Percentiles rank a stretch among this genome's conserved stretches.
Conservation (phyloP, 92 coral and sea anemone genomes). For the Palythoa caribaeorum region DNA sequence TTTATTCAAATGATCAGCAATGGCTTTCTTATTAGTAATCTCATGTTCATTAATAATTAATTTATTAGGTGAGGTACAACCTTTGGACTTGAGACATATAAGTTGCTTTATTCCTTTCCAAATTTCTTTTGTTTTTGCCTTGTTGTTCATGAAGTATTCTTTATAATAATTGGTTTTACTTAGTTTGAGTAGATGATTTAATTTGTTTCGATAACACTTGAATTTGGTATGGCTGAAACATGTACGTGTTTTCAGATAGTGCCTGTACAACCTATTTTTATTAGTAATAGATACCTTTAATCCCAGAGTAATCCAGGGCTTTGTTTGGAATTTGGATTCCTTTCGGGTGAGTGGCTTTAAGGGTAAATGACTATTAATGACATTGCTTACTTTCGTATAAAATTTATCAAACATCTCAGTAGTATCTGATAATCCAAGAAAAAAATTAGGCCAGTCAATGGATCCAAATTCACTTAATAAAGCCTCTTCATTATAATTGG, state of each 20-base stretch:
- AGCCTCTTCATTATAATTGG: constrained; percentile 46
- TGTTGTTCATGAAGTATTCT: constrained; percentile 28
- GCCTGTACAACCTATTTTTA: constrained; percentile 55
- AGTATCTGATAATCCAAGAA: constrained; percentile 1
- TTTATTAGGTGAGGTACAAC: constrained; percentile 29
- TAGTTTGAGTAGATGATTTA: constrained; percentile 4
- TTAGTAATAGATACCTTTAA: constrained; percentile 44
- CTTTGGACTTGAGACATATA: constrained; percentile 28
- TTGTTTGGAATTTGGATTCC: constrained; percentile 25
- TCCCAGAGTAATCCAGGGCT: constrained; percentile 44
- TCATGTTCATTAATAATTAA: constrained; percentile 18
- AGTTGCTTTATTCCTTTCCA: constrained; percentile 56
- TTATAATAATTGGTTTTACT: constrained; percentile 49
- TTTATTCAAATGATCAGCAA: constrained; percentile 46
- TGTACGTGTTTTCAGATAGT: constrained; percentile 37
- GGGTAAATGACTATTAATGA: constrained; percentile 51
- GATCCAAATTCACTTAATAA: constrained; percentile 10
- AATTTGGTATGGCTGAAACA: not conserved
- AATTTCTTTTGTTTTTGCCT: not conserved
- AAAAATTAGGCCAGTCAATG: constrained; percentile 8
- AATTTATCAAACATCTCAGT: constrained; percentile 41
- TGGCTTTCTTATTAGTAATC: not conserved
- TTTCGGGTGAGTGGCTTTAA: constrained; percentile 42
- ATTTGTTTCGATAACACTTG: too few relatives aligned
- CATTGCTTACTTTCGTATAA: constrained; percentile 2